Base-by-base conservation (phyloP, 2,113 vertebrate species). In the Pogona vitticeps region DNA sequence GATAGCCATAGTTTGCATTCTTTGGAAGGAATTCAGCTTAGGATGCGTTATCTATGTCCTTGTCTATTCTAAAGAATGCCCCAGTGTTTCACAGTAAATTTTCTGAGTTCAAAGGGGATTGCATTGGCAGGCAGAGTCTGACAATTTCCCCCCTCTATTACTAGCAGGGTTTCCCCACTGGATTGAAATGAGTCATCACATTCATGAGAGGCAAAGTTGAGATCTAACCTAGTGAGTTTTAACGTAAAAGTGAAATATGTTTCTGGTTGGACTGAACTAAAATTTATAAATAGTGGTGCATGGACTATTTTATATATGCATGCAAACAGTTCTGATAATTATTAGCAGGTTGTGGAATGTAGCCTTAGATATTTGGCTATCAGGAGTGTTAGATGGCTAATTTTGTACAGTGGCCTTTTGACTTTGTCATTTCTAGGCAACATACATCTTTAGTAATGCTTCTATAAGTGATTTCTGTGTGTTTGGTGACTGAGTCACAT, bases 391-490 rank as follows among this genome's bases (percentile, higher is more conserved):
- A 61, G 33, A 36, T 38, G 63, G 63, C 85, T 88, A 21, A 46
- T 88, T 89, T 75, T 8, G n/a, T 78, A 28, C n/a, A n/a, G 58
- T 17, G 56, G 1, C 21, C 6, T 90, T 90, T 81, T 79, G 56
- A 80, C 84, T 81, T 88, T 40, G 90, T 36, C 88, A 83, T 89
- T 33, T 83, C 88, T 91, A 82, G 63, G 80, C 88, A 40, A 93
- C 86, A 77, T 77, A 36, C 79, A 82, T 26, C 91, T 83, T 76
- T 26, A 79, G 58, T 33, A 38, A 42, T 42, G 0, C 10, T 4
- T 89, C 90, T 87, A 85, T 88, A 88, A 65, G 33, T 93, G 82
- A 58, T 89, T 93, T 95, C 87, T 93, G 28, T 93, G 92, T 75
- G 1, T 1, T 90, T 87, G 83, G 75, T 84, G 88, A 76, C 1